phyloP scores from a whole-genome alignment of 2,888 invertebrate species.

The Smittia sp. region DNA sequence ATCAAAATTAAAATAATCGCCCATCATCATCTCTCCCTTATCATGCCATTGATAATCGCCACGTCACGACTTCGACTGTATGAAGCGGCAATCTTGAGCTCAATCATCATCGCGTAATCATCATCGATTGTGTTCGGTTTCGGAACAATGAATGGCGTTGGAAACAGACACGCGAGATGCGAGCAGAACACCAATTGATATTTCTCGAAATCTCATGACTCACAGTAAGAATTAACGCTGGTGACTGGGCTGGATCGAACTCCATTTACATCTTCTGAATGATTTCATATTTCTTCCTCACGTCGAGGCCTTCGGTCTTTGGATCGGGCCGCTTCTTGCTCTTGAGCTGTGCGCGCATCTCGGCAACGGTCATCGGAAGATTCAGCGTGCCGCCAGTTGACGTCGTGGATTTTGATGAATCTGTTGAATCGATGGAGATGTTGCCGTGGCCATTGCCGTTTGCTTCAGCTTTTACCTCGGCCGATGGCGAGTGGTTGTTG shows the following conservation, averaged over 20 bases:
- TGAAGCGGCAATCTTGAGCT: too few species aligned
- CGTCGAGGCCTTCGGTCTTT: slow-evolving; percentile 84
- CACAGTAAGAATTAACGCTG: slow-evolving; percentile 12
- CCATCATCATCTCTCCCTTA: too few species aligned
- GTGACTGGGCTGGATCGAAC: neutral
- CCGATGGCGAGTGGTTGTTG: neutral
- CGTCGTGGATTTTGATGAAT: slow-evolving; percentile 18
- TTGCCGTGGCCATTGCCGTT: slow-evolving; percentile 45
- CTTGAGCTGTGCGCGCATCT: slow-evolving; percentile 81
- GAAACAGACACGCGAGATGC: neutral
- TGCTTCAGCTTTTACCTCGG: slow-evolving; percentile 44
- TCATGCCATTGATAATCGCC: too few species aligned
- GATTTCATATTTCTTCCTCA: slow-evolving; percentile 90
- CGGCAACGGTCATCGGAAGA: slow-evolving; percentile 87
- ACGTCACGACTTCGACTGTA: too few species aligned
- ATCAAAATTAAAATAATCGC: too few species aligned
- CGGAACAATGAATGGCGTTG: neutral
- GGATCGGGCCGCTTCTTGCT: slow-evolving; percentile 86
- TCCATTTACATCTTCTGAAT: slow-evolving; percentile 80
- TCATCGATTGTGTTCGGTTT: too few species aligned
- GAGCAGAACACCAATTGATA: neutral
- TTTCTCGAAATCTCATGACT: neutral
- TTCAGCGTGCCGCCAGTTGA: slow-evolving; percentile 57
- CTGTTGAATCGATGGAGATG: slow-evolving; percentile 9
- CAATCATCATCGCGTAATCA: too few species aligned